Evolutionary conservation across 2,888 invertebrate species (phyloP).

Genomic region (Pristionchus arcanus): DNA sequence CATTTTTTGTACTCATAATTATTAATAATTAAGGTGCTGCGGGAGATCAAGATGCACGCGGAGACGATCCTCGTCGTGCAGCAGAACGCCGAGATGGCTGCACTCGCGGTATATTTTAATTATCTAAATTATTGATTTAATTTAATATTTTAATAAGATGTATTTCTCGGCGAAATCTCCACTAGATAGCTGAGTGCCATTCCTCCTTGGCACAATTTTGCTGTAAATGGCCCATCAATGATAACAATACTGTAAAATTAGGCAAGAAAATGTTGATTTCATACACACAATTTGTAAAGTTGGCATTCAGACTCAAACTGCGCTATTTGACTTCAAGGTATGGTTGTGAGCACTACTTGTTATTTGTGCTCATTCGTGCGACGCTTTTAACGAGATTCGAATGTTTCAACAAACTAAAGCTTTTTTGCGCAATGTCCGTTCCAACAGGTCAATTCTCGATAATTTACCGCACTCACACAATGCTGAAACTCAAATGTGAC

Average conservation of each 20-base stretch:
- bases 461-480: too few relatives aligned
- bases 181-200: too few relatives aligned
- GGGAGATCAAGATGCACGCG: constrained; percentile 25
- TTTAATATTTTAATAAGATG: background rate
- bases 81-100: constrained; percentile 28
- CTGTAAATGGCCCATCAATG: too few relatives aligned
- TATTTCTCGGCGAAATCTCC: too few relatives aligned
- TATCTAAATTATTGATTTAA: background rate
- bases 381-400: background rate
- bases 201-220: too few relatives aligned
- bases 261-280: too few relatives aligned
- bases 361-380: background rate
- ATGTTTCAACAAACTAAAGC: background rate
- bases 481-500: too few relatives aligned
- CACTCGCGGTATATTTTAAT: constrained; percentile 16
- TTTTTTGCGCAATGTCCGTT: background rate
- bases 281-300: too few relatives aligned
- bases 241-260: too few relatives aligned
- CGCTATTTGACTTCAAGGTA: background rate
- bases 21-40: background rate
- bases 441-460: background rate
- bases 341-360: background rate
- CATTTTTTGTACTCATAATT: too few relatives aligned
- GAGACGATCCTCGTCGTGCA: constrained; percentile 15
- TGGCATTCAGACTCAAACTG: background rate